Conservation (phyloP, 2,888 invertebrate species). For the Drosophila greeni region DNA sequence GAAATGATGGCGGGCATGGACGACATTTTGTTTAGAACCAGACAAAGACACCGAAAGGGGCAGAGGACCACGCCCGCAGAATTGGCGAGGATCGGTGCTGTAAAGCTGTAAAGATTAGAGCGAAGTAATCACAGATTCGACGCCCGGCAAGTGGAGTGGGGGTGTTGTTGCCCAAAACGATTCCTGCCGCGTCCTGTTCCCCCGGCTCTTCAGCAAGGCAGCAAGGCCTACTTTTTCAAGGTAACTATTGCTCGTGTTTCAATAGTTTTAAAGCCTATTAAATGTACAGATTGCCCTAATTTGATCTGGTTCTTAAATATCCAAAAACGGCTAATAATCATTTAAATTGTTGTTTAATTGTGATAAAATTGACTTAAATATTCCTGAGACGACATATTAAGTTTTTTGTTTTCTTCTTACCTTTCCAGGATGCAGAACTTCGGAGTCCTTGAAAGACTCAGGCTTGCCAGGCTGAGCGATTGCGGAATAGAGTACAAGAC, state of each 20-base stretch:
- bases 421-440: slow-evolving; percentile 31
- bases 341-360: background rate
- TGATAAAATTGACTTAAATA: too few species aligned
- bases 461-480: slow-evolving; percentile 35
- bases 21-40: slow-evolving; percentile 32
- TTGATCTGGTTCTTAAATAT: background rate
- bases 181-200: slow-evolving; percentile 36
- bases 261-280: background rate
- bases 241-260: slow-evolving; percentile 44
- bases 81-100: slow-evolving; percentile 23
- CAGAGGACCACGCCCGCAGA: slow-evolving; percentile 18
- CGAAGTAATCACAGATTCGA: slow-evolving; percentile 16
- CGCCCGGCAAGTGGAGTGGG: slow-evolving; percentile 20
- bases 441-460: slow-evolving; percentile 38
- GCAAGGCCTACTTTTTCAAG: slow-evolving; percentile 59
- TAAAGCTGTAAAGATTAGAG: slow-evolving; percentile 13
- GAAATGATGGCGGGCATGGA: slow-evolving; percentile 32
- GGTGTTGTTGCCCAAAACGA: slow-evolving; percentile 30
- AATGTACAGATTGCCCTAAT: background rate
- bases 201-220: slow-evolving; percentile 36
- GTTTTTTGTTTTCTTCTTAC: background rate
- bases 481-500: slow-evolving; percentile 22
- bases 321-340: background rate
- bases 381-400: background rate
- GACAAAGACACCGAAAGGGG: slow-evolving; percentile 20